Conservation (phyloP, 2,888 invertebrate genomes). For the Drosophila affinis region DNA sequence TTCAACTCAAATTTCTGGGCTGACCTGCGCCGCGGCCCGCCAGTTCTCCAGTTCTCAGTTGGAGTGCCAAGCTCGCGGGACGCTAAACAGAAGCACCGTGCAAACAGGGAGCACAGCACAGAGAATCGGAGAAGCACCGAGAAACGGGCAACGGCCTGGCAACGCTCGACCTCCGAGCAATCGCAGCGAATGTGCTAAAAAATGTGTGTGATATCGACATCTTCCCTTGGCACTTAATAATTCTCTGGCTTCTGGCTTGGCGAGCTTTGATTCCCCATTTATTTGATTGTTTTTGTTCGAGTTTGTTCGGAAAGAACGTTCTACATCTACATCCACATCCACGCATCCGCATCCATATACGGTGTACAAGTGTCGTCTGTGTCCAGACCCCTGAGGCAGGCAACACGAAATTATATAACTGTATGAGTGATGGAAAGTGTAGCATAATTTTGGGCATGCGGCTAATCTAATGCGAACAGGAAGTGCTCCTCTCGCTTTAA, state of each 20-base stretch:
- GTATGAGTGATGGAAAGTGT: slow-evolving; percentile 43
- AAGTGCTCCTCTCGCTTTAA: slow-evolving; percentile 14
- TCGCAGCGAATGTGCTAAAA: neutral
- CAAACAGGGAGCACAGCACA: slow-evolving; percentile 7
- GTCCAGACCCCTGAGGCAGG: slow-evolving; percentile 20
- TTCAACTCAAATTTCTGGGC: slow-evolving; percentile 38
- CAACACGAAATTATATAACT: slow-evolving; percentile 46
- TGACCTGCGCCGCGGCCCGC: slow-evolving; percentile 10
- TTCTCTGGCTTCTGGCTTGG: neutral
- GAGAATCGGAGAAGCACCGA: slow-evolving; percentile 9
- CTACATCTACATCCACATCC: too few species aligned
- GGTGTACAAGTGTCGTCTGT: neutral
- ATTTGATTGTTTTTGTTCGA: neutral
- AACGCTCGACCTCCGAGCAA: slow-evolving; percentile 20
- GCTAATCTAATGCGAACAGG: slow-evolving; percentile 48
- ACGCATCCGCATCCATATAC: too few species aligned
- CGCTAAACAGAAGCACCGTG: slow-evolving; percentile 58
- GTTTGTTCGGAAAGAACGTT: neutral
- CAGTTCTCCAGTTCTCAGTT: slow-evolving; percentile 62
- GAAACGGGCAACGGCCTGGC: slow-evolving; percentile 32
- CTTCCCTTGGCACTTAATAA: neutral
- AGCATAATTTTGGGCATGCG: slow-evolving; percentile 67
- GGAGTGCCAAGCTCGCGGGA: slow-evolving; percentile 74
- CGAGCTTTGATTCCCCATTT: neutral
- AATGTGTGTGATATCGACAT: neutral